Conservation (phyloP, 2,113 vertebrate genomes). For the Corvus hawaiiensis region DNA sequence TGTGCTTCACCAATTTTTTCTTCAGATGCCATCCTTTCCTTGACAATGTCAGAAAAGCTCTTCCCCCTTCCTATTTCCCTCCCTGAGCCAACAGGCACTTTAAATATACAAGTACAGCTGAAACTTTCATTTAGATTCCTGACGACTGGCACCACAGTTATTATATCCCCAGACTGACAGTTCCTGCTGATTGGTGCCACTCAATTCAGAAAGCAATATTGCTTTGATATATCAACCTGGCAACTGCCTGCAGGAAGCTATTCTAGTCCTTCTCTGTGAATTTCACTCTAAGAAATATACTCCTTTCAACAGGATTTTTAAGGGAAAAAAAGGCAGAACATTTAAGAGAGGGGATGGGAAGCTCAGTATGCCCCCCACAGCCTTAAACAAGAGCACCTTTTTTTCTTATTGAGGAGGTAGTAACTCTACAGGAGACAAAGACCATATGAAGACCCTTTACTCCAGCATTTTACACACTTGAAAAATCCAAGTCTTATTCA, state of each 20-base stretch:
- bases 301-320: slow-evolving; percentile 44
- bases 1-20: neutral
- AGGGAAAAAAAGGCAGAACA: neutral
- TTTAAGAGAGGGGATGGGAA: slow-evolving; percentile 42
- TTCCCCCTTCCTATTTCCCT: neutral
- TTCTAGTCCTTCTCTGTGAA: slow-evolving; percentile 54
- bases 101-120: slow-evolving; percentile 21
- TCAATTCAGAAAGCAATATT: slow-evolving; percentile 61
- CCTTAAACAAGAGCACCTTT: slow-evolving; percentile 17
- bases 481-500: slow-evolving; percentile 3
- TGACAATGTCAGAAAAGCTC: neutral
- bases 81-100: neutral
- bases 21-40: neutral
- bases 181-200: slow-evolving; percentile 58
- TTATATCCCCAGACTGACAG: slow-evolving; percentile 57
- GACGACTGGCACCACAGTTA: slow-evolving; percentile 51
- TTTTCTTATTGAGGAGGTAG: slow-evolving; percentile 56
- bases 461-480: neutral
- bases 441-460: neutral
- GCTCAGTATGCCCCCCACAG: neutral
- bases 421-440: slow-evolving; percentile 30
- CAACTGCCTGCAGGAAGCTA: slow-evolving; percentile 55
- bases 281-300: slow-evolving; percentile 32
- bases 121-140: slow-evolving; percentile 51
- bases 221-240: slow-evolving; percentile 47